Percentiles rank a stretch among this genome's conserved stretches.
phyloP scores from a whole-genome alignment of 2,113 vertebrate genomes.

The Halichoerus grypus region DNA sequence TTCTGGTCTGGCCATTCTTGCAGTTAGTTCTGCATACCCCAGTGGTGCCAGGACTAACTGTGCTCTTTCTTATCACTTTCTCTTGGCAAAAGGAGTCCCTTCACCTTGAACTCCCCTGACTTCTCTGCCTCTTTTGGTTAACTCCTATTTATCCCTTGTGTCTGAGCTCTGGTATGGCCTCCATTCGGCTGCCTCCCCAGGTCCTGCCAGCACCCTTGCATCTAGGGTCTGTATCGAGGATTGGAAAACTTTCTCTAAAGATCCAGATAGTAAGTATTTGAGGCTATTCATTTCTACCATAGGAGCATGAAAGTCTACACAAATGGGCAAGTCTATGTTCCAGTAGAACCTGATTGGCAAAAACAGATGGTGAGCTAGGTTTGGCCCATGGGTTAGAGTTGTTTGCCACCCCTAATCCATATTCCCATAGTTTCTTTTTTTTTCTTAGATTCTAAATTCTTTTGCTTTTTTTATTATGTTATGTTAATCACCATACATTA shows the following conservation, averaged over 20 bases:
- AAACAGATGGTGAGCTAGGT: background rate
- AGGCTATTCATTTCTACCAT: background rate
- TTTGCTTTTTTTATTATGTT: too few species aligned
- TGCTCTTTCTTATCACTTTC: background rate
- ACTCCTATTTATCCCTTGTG: background rate
- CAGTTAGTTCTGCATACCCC: background rate
- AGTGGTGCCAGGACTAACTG: too few species aligned
- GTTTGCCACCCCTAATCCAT: background rate
- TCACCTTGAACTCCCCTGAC: background rate
- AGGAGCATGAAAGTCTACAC: background rate
- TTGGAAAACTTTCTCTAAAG: background rate
- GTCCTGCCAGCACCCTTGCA: rapidly evolving
- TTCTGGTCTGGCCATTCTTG: background rate
- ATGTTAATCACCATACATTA: too few species aligned
- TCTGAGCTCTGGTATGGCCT: background rate
- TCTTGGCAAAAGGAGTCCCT: background rate
- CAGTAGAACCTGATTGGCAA: background rate
- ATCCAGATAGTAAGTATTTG: background rate
- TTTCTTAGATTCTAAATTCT: too few species aligned
- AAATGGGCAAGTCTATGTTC: background rate
- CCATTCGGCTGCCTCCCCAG: background rate
- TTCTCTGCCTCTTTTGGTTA: background rate
- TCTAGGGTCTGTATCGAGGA: background rate
- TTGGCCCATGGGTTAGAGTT: background rate
- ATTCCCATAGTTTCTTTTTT: background rate